Evolutionary conservation across 1,140 invertebrate genomes (phyloP), one percentile per base, ranked within the genome.

Genomic region (Drosophila rhopaloa): DNA sequence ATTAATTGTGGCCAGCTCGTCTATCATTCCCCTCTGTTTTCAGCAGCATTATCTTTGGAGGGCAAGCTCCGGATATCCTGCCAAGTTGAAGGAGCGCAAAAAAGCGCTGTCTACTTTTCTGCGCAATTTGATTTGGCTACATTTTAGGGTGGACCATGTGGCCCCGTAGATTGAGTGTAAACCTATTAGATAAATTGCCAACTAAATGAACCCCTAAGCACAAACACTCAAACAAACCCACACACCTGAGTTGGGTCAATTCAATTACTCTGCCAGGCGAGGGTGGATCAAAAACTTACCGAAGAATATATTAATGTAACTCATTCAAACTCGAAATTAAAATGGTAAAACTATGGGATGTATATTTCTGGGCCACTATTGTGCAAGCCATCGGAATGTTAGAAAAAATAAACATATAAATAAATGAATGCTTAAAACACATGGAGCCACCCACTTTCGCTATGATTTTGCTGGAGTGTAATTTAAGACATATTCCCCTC

Each of bases 171-270:
- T 86, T 86, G 83, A 86, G 83, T 86, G 82, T 86, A 88, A 88
- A 88, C 83, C 83, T 82, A 86, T 86, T 88, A 86, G 59, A 86
- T 79, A 86, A 86, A 86, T 88, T 86, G 84, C 83, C 84, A 77
- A 79, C 79, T 78, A 88, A 86, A 83, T 86, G 80, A 82, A 88
- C 63, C 71, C 32, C 63, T 81, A 58, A 70, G 61, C 53, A 76
- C 55, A 60, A 46, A 41, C 43, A 51, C 29, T 53, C 29, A 63
- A 10, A 65, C 41, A 37, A 24, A 11, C 43, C 27, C 55, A 48
- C 50, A 53, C 44, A 57, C 47, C 68, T 61, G 68, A 70, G 59
- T 41, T 37, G 76, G 68, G 75, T 82, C 75, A 85, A 86, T 85
- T 85, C 82, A 85, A 85, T 85, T 86, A 85, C 81, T 48, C 11